Percentiles rank a stretch among this genome's conserved stretches.
Evolutionary conservation across 2,797 vertebrate species (phyloP).

Genomic region (Lophotriccus pileatus): DNA sequence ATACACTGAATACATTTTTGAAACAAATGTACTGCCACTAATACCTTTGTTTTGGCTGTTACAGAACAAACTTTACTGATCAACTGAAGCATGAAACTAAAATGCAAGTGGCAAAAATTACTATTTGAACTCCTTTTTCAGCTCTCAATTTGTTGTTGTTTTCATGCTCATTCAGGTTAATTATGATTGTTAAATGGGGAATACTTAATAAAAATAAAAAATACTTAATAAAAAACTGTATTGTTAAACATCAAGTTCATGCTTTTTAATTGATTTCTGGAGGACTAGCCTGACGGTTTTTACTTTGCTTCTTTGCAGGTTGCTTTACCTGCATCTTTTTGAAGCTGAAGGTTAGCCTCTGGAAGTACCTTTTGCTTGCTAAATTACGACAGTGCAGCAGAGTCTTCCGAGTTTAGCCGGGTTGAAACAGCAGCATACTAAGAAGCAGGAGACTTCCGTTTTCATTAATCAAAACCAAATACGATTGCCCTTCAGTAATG

Average conservation of each 20-base stretch:
- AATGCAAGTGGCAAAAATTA: not conserved
- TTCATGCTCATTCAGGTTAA: not conserved
- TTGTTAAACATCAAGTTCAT: not conserved
- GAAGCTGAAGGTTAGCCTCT: not conserved
- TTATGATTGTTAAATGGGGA: not conserved
- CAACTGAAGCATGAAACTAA: not conserved
- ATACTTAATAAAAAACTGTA: not conserved
- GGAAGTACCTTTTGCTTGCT: not conserved
- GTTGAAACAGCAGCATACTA: not conserved
- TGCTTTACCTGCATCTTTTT: not conserved
- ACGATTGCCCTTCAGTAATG: constrained; percentile 6
- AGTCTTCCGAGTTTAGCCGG: not conserved
- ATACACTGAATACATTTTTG: not conserved
- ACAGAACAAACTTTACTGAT: not conserved
- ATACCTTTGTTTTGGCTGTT: not conserved
- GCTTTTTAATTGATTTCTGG: not conserved
- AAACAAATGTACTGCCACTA: not conserved
- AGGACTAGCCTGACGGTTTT: not conserved
- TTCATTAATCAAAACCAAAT: constrained; percentile 10
- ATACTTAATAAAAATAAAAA: not conserved
- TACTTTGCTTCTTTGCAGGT: not conserved
- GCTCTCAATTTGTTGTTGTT: not conserved
- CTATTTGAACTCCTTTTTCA: not conserved
- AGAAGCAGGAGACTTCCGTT: not conserved
- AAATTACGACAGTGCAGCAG: not conserved